These are phyloP conservation scores for Octopus bimaculoides DNA, from an alignment of 1,140 invertebrate species.

Conservation along the genomic window DNA sequence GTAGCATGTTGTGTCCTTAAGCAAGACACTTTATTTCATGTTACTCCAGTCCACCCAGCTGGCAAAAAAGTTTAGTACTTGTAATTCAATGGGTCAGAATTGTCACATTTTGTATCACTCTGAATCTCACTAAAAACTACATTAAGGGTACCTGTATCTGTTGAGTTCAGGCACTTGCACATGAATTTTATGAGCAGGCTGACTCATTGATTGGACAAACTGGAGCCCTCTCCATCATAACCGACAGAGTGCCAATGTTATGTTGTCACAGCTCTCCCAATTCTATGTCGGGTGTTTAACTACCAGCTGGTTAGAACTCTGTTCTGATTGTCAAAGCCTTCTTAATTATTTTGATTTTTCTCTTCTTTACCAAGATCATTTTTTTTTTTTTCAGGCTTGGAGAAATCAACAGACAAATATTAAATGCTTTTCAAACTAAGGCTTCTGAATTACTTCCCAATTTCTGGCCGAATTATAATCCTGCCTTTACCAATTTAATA, in stretches of 20 bases:
- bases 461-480: constrained; percentile 50
- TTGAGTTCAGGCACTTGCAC: too few relatives aligned
- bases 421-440: constrained; percentile 44
- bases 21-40: too few relatives aligned
- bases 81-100: too few relatives aligned
- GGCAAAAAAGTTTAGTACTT: too few relatives aligned
- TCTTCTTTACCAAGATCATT: constrained; percentile 3
- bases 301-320: neutral
- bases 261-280: neutral
- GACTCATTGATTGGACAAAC: neutral
- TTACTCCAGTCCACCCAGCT: too few relatives aligned
- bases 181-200: too few relatives aligned
- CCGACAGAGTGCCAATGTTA: neutral
- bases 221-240: neutral
- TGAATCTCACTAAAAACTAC: too few relatives aligned
- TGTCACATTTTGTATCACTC: too few relatives aligned
- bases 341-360: neutral
- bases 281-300: neutral
- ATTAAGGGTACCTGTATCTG: too few relatives aligned
- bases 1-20: too few relatives aligned
- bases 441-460: constrained; percentile 46
- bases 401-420: constrained; percentile 44
- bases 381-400: constrained; percentile 42
- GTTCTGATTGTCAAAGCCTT: neutral
- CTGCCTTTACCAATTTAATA: constrained; percentile 32